Evolutionary conservation across 2,113 vertebrate genomes (phyloP), one percentile per base, ranked within the genome.

Genomic region (Trematocara variabile): DNA sequence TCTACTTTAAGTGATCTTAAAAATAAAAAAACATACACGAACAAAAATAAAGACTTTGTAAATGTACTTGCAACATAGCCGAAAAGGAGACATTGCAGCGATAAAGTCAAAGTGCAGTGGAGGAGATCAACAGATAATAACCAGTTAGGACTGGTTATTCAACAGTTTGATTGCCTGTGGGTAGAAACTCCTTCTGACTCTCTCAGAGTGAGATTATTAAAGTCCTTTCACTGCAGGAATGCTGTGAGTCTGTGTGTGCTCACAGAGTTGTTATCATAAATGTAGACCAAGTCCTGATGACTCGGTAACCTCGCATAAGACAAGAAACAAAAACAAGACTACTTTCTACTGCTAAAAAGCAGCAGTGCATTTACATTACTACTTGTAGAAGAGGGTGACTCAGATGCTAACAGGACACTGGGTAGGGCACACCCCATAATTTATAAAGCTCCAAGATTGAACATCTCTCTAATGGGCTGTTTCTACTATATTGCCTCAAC

Each of bases 61-160:
- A 86, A 86, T 25, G 33, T 20, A 5, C 18, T 65, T 86, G 84
- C 87, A 13, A 11, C 73, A 86, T 91, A 88, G 85, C 5, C 46
- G 89, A 90, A 56, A 84, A 84, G 70, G 91, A 91, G 53, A 86
- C 83, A 39, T 20, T 0, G 18, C 58, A 37, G 70, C 4, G 3
- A 48, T 3, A 75, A 48, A 70, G 37, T 70, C 63, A 70, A 70
- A 48, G 14, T 75, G 68, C 41, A 75, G 22, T 11, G 22, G 14
- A 5, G 2, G 68, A 75, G 22, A 46, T 30, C 41, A 73, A 3
- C 41, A 48, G 68, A 48, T 48, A 73, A 46, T 73, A 73, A 48
- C 14, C 68, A 73, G 41, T 48, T 30, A 75, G 22, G 41, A 75
- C 68, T 73, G 68, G 22, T 73, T 73, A 73, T 73, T 73, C 68